phyloP scores from a whole-genome alignment of 2,113 vertebrate species.

The Scomber japonicus region DNA sequence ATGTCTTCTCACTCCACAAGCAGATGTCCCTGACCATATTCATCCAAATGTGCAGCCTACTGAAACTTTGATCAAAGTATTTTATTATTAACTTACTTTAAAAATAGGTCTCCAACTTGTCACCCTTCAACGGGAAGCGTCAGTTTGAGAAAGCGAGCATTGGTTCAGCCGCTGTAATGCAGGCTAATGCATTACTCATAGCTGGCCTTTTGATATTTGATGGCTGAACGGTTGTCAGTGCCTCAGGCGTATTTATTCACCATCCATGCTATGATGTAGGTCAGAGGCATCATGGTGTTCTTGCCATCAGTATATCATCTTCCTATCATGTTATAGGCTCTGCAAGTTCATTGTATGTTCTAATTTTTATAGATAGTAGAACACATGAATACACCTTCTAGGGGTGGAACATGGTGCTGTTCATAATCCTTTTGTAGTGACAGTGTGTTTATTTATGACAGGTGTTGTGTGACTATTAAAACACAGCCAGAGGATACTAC shows the following conservation, averaged over 20 bases:
- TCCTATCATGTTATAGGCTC: background rate
- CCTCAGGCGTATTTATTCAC: constrained; percentile 60
- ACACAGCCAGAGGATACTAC: constrained; percentile 23
- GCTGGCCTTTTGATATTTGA: constrained; percentile 68
- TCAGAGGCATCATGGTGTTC: constrained; percentile 48
- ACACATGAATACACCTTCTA: background rate
- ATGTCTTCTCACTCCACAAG: background rate
- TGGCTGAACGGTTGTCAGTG: constrained; percentile 65
- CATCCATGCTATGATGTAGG: constrained; percentile 64
- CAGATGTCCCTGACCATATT: background rate
- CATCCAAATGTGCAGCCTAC: background rate
- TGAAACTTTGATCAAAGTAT: constrained; percentile 38
- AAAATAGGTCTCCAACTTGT: constrained; percentile 1
- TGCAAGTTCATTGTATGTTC: background rate
- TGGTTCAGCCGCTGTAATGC: constrained; percentile 17
- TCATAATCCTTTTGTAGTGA: background rate
- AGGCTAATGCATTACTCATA: constrained; percentile 53
- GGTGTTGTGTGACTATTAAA: constrained; percentile 8
- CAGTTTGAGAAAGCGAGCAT: background rate
- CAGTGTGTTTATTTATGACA: constrained; percentile 5
- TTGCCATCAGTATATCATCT: background rate
- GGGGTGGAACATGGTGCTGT: background rate
- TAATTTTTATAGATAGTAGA: background rate
- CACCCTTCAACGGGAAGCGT: background rate
- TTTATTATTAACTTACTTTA: constrained; percentile 5